phyloP scores from a whole-genome alignment of 2,113 vertebrate species.

The Hippocampus zosterae region DNA sequence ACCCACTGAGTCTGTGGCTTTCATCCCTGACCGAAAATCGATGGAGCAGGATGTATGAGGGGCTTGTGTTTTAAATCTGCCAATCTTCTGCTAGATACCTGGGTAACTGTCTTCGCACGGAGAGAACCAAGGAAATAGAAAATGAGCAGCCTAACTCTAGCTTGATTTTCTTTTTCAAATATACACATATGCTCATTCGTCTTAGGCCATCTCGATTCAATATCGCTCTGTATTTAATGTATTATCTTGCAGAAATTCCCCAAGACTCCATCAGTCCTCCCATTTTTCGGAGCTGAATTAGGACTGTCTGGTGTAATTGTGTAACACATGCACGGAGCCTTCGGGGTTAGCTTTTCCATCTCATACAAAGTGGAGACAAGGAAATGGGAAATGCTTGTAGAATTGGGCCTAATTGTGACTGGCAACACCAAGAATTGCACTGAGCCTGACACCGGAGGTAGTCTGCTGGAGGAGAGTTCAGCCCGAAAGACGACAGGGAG shows the following conservation, averaged over 20 bases:
- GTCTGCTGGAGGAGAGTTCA: conserved; percentile 46
- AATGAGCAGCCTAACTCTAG: conserved; percentile 4
- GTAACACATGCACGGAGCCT: conserved; percentile 56
- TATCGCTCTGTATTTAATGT: not conserved
- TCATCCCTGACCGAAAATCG: conserved; percentile 68
- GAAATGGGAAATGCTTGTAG: conserved; percentile 62
- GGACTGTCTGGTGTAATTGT: conserved; percentile 61
- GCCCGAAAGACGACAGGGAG: conserved; percentile 48
- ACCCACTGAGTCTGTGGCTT: conserved; percentile 68
- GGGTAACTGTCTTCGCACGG: conserved; percentile 50
- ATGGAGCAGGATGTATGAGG: conserved; percentile 65
- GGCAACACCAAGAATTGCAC: conserved; percentile 49
- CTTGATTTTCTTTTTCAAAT: conserved; percentile 4
- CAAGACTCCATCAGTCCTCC: conserved; percentile 47
- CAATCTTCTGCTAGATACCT: conserved; percentile 57
- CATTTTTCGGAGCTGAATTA: conserved; percentile 46
- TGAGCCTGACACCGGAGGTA: conserved; percentile 47
- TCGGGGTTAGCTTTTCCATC: conserved; percentile 58
- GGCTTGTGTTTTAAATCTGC: conserved; percentile 51
- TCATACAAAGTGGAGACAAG: conserved; percentile 61
- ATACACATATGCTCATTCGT: not conserved
- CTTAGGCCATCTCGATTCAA: not conserved
- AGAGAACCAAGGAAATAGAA: conserved; percentile 29
- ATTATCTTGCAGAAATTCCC: conserved; percentile 20
- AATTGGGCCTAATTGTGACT: conserved; percentile 67